These are phyloP conservation scores for Mesembrinibis cayennensis DNA, from an alignment of 2,113 vertebrate species.

Conservation along the genomic window DNA sequence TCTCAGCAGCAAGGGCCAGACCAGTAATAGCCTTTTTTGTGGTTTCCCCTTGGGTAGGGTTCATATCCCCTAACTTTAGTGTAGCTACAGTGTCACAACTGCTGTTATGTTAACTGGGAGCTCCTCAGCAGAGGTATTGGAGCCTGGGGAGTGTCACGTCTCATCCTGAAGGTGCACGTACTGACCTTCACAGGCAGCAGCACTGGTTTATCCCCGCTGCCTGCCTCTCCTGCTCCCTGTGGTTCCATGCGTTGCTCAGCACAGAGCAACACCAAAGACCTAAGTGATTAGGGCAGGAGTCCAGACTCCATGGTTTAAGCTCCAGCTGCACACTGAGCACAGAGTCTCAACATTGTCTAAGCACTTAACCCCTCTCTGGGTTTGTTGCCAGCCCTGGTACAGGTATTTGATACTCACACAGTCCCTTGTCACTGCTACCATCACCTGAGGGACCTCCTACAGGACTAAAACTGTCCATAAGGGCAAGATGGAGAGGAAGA, in stretches of 20 bases:
- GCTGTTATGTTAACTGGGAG: neutral
- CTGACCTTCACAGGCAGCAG: neutral
- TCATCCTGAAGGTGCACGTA: neutral
- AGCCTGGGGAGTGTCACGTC: neutral
- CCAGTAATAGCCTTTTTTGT: neutral
- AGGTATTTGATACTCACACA: neutral
- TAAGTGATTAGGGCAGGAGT: neutral
- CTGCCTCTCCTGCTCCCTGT: neutral
- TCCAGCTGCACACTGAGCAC: neutral
- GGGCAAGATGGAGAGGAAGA: neutral
- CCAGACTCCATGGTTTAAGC: neutral
- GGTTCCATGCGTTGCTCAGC: neutral
- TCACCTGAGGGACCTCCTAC: neutral
- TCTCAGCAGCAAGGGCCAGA: neutral
- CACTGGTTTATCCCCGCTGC: neutral
- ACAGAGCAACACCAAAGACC: neutral
- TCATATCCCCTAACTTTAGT: neutral
- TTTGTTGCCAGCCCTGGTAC: neutral
- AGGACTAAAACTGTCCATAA: neutral
- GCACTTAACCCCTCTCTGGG: neutral
- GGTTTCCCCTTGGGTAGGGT: neutral
- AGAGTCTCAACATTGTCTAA: neutral
- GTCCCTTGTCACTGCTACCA: neutral
- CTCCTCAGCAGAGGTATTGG: neutral
- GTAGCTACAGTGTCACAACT: neutral